Evolutionary conservation across 1,140 invertebrate species (phyloP), one percentile per base, ranked within the genome.

Genomic region (Nomia melanderi): DNA sequence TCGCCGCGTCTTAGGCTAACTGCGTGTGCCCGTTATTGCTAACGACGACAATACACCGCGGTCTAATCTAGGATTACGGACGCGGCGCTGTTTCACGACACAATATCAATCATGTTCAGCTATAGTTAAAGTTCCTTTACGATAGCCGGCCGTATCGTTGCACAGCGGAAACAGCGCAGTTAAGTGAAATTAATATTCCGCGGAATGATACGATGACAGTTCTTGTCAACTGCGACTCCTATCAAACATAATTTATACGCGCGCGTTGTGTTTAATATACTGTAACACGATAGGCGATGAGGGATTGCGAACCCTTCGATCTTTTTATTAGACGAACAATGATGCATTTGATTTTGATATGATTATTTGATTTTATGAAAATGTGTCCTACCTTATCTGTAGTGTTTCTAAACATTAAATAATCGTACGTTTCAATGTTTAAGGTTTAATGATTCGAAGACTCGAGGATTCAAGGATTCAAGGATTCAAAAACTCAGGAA

Each of bases 81-180:
- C 14, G 31, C 27, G 9, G 41, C 27, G 29, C 23, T 41, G 36
- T 60, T 47, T 17, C 17, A 7, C 33, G 23, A 39, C 59, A 63
- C 70, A 36, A 53, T 73, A 73, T 73, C 44, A 73, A 63, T 64
- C 70, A 73, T 53, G 70, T 73, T 53, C 70, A n/a, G 59, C 63
- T 64, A n/a, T n/a, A 44, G 39, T 20, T 72, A 62, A 73, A 73
- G 57, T 62, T 73, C 59, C 57, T 11, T 50, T 63, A 23, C 14
- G 44, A 9, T 63, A 6, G 5, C 31, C 27, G 41, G n/a, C 57
- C 14, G 47, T 20, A 36, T 23, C 70, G 23, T 25, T 29, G 12
- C 9, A 4, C 20, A 5, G 47, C 6, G 47, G 54, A 50, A 36
- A 41, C 9, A 41, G 9, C 44, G 4, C 8, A 12, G 27, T 7